Conservation (phyloP, 2,888 invertebrate genomes). For the Cryptus armator region DNA sequence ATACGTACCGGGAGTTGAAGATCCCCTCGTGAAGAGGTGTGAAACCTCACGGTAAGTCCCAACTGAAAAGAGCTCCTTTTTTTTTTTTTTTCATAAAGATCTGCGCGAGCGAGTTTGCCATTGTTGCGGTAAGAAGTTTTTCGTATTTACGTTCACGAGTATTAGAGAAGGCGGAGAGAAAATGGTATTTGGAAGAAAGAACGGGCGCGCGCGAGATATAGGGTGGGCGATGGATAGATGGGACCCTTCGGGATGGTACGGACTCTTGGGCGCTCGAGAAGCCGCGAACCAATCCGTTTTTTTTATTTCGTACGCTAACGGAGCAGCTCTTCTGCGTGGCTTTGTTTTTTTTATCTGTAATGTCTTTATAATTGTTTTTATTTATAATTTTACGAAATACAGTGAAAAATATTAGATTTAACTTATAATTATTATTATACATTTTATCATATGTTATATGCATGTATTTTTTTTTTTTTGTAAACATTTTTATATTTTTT, state of each 20-base stretch:
- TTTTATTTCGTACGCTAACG: neutral
- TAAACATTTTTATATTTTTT: too few species aligned
- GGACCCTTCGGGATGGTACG: conserved; percentile 70
- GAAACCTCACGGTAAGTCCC: conserved; percentile 82
- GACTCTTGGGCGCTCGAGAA: conserved; percentile 81
- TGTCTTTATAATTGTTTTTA: neutral
- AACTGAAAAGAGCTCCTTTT: conserved; percentile 77
- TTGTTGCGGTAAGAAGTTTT: conserved; percentile 84
- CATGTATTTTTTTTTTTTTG: too few species aligned
- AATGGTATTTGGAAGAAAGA: conserved; percentile 5
- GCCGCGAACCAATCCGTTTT: conserved; percentile 40
- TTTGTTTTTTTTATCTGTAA: neutral
- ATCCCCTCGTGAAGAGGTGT: conserved; percentile 79
- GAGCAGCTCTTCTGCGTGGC: neutral
- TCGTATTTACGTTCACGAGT: conserved; percentile 69
- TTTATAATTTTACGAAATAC: neutral
- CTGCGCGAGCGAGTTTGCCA: conserved; percentile 75
- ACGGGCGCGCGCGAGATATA: conserved; percentile 55
- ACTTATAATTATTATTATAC: too few species aligned
- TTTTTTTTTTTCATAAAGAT: conserved; percentile 72
- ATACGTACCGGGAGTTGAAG: conserved; percentile 79
- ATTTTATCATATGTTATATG: too few species aligned
- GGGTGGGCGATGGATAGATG: conserved; percentile 30
- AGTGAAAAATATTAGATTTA: too few species aligned
- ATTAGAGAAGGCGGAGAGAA: conserved; percentile 28